A percentile compares a stretch with the other conserved stretches of the same genome.
phyloP scores from a whole-genome alignment of 2,888 invertebrate genomes.

The Protophormia terraenovae region DNA sequence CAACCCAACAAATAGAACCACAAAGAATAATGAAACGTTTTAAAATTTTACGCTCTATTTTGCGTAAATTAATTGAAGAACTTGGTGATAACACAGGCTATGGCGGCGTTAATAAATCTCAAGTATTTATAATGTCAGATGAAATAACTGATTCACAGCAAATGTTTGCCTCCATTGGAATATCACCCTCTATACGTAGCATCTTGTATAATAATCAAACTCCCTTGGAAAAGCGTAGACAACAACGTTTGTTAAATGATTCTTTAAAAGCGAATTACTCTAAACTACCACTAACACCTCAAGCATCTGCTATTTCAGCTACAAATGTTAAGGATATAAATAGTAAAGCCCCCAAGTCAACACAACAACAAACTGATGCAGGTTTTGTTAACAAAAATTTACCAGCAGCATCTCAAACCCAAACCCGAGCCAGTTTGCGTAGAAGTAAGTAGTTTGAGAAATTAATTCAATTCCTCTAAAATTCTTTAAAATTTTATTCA shows the following conservation, averaged over 20 bases:
- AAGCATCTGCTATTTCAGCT: neutral
- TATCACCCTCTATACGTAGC: conserved; percentile 72
- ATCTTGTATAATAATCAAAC: conserved; percentile 75
- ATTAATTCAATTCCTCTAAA: neutral
- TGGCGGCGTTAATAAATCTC: conserved; percentile 5
- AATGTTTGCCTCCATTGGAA: conserved; percentile 72
- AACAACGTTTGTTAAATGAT: conserved; percentile 62
- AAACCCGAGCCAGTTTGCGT: conserved; percentile 71
- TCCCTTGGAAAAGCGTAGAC: conserved; percentile 44
- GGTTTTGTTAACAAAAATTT: neutral
- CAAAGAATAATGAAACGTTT: conserved; percentile 78
- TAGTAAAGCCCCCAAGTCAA: neutral
- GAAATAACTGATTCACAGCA: conserved; percentile 69
- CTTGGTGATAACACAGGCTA: conserved; percentile 59
- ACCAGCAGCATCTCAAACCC: neutral
- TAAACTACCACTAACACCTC: conserved; percentile 52
- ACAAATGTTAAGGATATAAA: neutral
- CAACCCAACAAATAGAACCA: conserved; percentile 74
- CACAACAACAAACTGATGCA: neutral
- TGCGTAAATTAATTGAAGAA: conserved; percentile 75
- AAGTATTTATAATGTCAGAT: conserved; percentile 70
- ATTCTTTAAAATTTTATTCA: neutral
- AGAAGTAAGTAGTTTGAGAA: conserved; percentile 73
- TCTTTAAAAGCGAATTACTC: conserved; percentile 71
- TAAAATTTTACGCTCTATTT: conserved; percentile 77